A percentile compares a stretch with the other conserved stretches of the same genome.
phyloP scores from a whole-genome alignment of 2,888 invertebrate species.

The Tyria jacobaeae region DNA sequence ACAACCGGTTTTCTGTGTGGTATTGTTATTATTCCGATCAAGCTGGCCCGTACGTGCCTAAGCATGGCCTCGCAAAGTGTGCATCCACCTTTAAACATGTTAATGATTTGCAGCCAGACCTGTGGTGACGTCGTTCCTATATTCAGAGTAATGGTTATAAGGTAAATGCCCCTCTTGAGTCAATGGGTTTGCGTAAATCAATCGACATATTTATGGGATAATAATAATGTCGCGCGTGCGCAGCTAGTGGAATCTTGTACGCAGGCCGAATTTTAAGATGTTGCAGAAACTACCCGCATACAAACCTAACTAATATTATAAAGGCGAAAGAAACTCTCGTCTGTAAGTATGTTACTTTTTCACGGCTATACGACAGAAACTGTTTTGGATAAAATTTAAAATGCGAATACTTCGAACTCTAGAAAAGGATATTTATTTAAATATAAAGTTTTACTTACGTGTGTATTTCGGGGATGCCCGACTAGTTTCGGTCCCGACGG shows the following conservation, averaged over 20 bases:
- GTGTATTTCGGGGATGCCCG: too few relatives aligned
- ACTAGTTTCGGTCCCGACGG: too few relatives aligned
- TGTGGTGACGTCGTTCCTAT: constrained; percentile 6
- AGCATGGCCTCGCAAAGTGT: too few relatives aligned
- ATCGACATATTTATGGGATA: constrained; percentile 12
- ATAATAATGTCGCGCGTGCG: constrained; percentile 4
- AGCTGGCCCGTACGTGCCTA: too few relatives aligned
- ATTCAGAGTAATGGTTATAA: constrained; percentile 9
- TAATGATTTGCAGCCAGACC: background rate
- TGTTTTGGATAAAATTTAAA: too few relatives aligned
- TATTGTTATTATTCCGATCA: too few relatives aligned
- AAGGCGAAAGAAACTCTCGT: background rate
- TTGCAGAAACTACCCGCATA: background rate
- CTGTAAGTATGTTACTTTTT: background rate
- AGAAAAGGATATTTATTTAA: background rate
- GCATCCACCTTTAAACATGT: background rate
- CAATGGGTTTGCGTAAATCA: constrained; percentile 17
- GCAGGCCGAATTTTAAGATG: background rate
- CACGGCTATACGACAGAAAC: background rate
- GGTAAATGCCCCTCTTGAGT: constrained; percentile 14
- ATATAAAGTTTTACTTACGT: too few relatives aligned
- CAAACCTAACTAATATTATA: background rate
- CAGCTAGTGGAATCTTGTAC: too few relatives aligned
- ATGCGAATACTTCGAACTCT: too few relatives aligned
- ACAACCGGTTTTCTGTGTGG: too few relatives aligned